These are phyloP conservation scores for Condylostylus longicornis DNA, from an alignment of 1,140 invertebrate genomes.

Conservation along the genomic window DNA sequence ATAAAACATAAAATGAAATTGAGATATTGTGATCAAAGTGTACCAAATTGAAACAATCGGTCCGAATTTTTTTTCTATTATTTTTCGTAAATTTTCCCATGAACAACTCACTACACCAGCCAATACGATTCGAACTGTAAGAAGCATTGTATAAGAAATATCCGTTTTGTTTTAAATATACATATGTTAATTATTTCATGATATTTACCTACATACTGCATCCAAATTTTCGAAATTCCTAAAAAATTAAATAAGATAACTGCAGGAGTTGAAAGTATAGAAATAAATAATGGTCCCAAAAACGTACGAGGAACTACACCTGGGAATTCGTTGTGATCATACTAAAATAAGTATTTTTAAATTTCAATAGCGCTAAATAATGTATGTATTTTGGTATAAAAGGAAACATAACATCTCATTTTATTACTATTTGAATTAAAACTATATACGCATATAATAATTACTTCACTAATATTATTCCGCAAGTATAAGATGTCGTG, in stretches of 20 bases:
- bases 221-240: constrained; percentile 69
- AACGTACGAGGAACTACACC: constrained; percentile 97
- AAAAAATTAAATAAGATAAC: constrained; percentile 51
- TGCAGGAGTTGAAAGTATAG: constrained; percentile 61
- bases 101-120: constrained; percentile 57
- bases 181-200: neutral
- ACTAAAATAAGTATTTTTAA: constrained; percentile 46
- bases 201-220: constrained; percentile 75
- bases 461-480: constrained; percentile 69
- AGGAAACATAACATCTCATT: constrained; percentile 2
- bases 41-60: constrained; percentile 64
- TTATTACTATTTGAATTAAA: neutral
- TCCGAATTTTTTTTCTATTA: constrained; percentile 64
- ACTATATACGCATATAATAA: neutral
- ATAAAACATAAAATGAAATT: constrained; percentile 98
- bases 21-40: constrained; percentile 67
- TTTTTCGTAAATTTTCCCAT: constrained; percentile 56
- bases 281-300: constrained; percentile 77
- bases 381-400: neutral
- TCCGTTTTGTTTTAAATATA: neutral
- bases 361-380: neutral
- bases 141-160: constrained; percentile 3
- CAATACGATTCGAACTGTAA: constrained; percentile 70
- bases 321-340: constrained; percentile 96
- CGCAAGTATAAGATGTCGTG: constrained; percentile 91